phyloP scores from a whole-genome alignment of 2,113 vertebrate species.

The Pygoscelis adeliae region DNA sequence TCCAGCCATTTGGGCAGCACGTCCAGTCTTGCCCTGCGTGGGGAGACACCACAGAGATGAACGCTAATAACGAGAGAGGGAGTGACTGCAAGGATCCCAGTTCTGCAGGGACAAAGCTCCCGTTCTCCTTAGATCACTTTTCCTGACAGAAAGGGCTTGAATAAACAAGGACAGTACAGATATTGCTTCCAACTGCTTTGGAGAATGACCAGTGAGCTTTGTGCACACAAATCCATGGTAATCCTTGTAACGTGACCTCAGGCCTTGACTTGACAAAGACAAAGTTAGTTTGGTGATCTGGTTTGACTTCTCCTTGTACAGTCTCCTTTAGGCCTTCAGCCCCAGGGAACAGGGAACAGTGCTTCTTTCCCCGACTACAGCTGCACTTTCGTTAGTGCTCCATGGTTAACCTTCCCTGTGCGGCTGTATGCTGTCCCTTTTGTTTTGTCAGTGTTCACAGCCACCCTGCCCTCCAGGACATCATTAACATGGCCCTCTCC shows the following conservation, averaged over 20 bases:
- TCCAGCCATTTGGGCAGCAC: background rate
- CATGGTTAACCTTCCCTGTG: background rate
- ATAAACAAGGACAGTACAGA: background rate
- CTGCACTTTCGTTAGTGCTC: background rate
- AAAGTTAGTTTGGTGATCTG: no score
- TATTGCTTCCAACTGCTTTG: background rate
- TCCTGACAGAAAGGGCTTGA: background rate
- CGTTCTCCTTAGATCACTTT: background rate
- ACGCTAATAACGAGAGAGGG: background rate
- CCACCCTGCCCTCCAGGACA: background rate
- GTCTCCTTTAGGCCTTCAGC: background rate
- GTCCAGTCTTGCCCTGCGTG: background rate
- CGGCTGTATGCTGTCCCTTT: background rate
- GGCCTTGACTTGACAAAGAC: background rate
- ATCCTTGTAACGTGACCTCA: background rate
- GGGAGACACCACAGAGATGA: background rate
- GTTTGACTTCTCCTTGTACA: background rate
- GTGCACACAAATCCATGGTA: background rate
- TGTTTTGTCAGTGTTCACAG: background rate
- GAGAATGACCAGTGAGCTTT: background rate
- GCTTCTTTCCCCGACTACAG: background rate
- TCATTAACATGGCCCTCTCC: background rate
- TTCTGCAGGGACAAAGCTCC: background rate
- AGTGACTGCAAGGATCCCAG: background rate
- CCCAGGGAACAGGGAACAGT: background rate